Conservation (phyloP, 2,113 vertebrate genomes). For the Azemiops feae region DNA sequence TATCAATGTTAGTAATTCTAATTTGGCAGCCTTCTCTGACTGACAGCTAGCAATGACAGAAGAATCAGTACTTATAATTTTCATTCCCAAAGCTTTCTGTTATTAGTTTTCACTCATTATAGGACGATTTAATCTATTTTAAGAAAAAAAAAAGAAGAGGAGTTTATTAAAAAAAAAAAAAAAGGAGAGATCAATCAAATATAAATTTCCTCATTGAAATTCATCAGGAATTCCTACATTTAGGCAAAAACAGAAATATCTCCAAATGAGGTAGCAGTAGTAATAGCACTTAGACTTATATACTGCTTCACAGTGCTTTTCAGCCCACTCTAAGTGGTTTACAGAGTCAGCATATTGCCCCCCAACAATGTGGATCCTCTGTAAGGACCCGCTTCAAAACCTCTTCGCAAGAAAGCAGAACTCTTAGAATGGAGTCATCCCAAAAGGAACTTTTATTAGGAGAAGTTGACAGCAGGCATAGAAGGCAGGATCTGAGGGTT, state of each 20-base stretch:
- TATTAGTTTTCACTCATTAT: constrained; percentile 18
- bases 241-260: background rate
- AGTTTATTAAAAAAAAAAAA: background rate
- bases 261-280: too few relatives aligned
- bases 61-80: constrained; percentile 4
- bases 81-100: background rate
- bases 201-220: background rate
- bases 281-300: too few relatives aligned
- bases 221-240: background rate
- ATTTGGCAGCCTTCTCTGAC: background rate
- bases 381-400: too few relatives aligned
- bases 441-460: too few relatives aligned
- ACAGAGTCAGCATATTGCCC: too few relatives aligned
- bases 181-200: background rate
- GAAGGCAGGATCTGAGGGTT: too few relatives aligned
- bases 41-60: constrained; percentile 18
- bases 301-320: too few relatives aligned
- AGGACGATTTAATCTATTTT: constrained; percentile 29
- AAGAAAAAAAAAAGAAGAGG: constrained; percentile 9
- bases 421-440: too few relatives aligned
- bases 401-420: too few relatives aligned
- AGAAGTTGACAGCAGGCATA: too few relatives aligned
- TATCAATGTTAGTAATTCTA: background rate
- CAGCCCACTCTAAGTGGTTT: too few relatives aligned
- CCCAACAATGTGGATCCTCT: too few relatives aligned